A percentile compares a stretch with the other conserved stretches of the same genome.
phyloP scores from a whole-genome alignment of 2,888 invertebrate genomes.

The Eupithecia subfuscata region DNA sequence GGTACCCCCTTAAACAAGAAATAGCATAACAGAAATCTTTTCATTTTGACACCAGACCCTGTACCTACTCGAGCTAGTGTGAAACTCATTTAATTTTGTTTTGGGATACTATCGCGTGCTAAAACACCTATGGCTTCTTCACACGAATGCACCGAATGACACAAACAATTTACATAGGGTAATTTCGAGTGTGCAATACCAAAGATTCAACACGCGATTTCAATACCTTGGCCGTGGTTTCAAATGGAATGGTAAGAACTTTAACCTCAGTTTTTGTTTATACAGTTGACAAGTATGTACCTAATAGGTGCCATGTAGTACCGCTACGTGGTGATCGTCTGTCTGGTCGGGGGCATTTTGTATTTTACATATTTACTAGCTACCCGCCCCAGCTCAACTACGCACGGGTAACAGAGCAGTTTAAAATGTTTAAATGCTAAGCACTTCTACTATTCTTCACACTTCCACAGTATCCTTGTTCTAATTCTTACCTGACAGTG shows the following conservation, averaged over 20 bases:
- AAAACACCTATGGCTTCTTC: conserved; percentile 59
- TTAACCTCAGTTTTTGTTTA: background rate
- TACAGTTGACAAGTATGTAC: background rate
- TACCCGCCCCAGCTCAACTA: background rate
- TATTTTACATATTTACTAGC: background rate
- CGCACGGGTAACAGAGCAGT: too few relatives aligned
- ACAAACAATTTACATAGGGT: conserved; percentile 50
- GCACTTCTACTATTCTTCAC: background rate
- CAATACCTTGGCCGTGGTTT: conserved; percentile 30
- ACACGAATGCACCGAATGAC: conserved; percentile 65
- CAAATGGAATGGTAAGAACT: conserved; percentile 6
- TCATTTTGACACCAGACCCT: background rate
- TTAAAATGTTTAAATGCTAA: too few relatives aligned
- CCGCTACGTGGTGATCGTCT: background rate
- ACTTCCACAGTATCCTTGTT: background rate
- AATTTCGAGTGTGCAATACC: conserved; percentile 35
- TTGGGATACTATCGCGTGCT: conserved; percentile 67
- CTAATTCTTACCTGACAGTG: conserved; percentile 64
- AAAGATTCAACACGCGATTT: conserved; percentile 31
- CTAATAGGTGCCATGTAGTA: background rate
- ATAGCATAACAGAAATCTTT: background rate
- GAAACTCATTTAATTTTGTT: conserved; percentile 53
- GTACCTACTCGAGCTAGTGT: conserved; percentile 18
- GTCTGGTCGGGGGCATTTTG: background rate
- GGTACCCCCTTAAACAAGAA: too few relatives aligned